Evolutionary conservation across 2,797 vertebrate species (phyloP).

Genomic region (Pelobates cultripes): DNA sequence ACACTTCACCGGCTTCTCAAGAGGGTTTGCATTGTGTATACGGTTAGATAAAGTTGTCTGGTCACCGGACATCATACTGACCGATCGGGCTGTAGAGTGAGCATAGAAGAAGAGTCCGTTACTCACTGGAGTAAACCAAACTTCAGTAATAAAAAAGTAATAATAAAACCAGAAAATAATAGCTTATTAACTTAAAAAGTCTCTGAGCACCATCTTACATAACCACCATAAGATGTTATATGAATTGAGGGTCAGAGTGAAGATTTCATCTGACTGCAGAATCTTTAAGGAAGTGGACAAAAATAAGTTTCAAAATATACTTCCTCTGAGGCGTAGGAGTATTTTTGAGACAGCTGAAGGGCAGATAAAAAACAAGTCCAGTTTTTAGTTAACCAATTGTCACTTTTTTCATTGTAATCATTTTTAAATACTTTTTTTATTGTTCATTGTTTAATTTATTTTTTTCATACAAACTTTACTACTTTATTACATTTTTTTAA

Average conservation of each 20-base stretch:
- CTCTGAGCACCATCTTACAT: background rate
- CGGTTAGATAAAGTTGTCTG: slow-evolving; percentile 57
- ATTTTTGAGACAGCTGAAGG: slow-evolving; percentile 59
- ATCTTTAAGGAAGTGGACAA: slow-evolving; percentile 73
- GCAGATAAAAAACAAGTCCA: slow-evolving; percentile 37
- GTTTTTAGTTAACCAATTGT: background rate
- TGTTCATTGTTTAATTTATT: no score
- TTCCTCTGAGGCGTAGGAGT: slow-evolving; percentile 77
- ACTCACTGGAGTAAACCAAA: background rate
- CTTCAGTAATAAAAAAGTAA: background rate
- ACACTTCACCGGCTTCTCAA: slow-evolving; percentile 86
- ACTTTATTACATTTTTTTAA: no score
- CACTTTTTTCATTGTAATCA: background rate
- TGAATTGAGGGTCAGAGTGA: background rate
- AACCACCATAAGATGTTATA: background rate
- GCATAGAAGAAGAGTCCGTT: slow-evolving; percentile 29
- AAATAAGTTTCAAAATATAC: slow-evolving; percentile 66
- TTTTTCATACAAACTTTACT: no score
- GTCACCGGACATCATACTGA: slow-evolving; percentile 85
- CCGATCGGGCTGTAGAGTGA: slow-evolving; percentile 80
- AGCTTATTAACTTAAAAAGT: background rate
- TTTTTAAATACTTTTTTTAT: no score
- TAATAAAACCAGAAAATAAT: background rate
- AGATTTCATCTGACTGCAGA: slow-evolving; percentile 13
- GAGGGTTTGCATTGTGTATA: slow-evolving; percentile 62